phyloP scores from a whole-genome alignment of 2,797 vertebrate species.

The Silurus aristotelis region DNA sequence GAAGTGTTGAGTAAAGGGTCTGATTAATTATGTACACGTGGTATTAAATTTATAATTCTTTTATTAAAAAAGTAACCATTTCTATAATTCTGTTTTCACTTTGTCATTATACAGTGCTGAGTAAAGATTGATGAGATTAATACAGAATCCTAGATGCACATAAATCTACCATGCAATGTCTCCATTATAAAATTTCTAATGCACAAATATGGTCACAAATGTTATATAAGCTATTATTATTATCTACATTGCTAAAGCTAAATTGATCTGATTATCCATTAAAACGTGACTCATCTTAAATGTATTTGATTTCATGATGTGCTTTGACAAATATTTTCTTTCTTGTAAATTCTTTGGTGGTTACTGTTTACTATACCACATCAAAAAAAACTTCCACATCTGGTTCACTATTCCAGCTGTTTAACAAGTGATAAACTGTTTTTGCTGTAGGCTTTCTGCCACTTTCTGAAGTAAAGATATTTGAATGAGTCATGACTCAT shows the following conservation, averaged over 20 bases:
- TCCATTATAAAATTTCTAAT: not conserved
- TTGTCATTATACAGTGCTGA: not conserved
- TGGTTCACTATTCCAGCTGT: not conserved
- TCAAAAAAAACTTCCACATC: not conserved
- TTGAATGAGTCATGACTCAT: constrained; percentile 5
- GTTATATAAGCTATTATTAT: not conserved
- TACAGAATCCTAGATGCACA: too few species aligned
- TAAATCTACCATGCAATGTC: not conserved
- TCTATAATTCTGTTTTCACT: too few species aligned
- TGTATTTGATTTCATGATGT: not conserved
- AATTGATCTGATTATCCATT: not conserved
- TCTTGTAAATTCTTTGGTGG: not conserved
- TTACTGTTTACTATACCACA: not conserved
- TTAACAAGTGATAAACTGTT: not conserved
- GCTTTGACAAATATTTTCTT: not conserved
- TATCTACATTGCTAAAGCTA: not conserved
- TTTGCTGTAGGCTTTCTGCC: not conserved
- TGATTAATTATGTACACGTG: too few species aligned
- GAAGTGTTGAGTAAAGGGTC: too few species aligned
- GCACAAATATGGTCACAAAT: not conserved
- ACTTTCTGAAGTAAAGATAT: not conserved
- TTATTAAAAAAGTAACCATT: too few species aligned
- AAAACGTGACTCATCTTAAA: not conserved
- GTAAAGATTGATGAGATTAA: too few species aligned
- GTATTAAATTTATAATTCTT: too few species aligned